These are phyloP conservation scores for Huso huso DNA, from an alignment of 2,797 vertebrate species.

Conservation along the genomic window DNA sequence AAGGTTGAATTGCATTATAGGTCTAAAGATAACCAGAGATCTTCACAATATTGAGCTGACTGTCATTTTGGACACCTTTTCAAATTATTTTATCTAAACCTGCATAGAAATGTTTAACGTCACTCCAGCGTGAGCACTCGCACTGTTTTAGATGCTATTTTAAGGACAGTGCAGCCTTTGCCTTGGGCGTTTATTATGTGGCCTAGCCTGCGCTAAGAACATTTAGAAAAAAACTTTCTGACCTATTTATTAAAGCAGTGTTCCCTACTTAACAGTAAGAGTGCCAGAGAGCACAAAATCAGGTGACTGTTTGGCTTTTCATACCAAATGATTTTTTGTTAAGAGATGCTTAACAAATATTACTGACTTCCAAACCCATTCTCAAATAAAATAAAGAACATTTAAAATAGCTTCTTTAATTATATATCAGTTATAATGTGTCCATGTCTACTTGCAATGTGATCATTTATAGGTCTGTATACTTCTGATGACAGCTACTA, in stretches of 20 bases:
- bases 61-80: not conserved
- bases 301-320: too few species aligned
- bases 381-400: too few species aligned
- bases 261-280: slow-evolving; percentile 35
- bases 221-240: slow-evolving; percentile 58
- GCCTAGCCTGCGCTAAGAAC: slow-evolving; percentile 56
- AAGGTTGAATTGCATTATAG: not conserved
- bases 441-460: too few species aligned
- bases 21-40: not conserved
- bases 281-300: slow-evolving; percentile 18
- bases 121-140: slow-evolving; percentile 32
- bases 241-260: slow-evolving; percentile 73
- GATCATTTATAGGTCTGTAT: too few species aligned
- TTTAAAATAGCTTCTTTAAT: too few species aligned
- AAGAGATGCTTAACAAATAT: too few species aligned
- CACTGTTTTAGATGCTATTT: slow-evolving; percentile 55
- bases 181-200: slow-evolving; percentile 77
- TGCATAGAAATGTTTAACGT: slow-evolving; percentile 39
- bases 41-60: slow-evolving; percentile 3
- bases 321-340: too few species aligned
- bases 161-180: slow-evolving; percentile 72
- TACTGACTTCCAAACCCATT: too few species aligned
- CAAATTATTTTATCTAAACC: slow-evolving; percentile 23
- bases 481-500: too few species aligned
- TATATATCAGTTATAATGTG: too few species aligned